Percentiles rank a stretch among this genome's conserved stretches.
phyloP scores from a whole-genome alignment of 2,888 invertebrate species.

The Platerodrilus igneus region DNA sequence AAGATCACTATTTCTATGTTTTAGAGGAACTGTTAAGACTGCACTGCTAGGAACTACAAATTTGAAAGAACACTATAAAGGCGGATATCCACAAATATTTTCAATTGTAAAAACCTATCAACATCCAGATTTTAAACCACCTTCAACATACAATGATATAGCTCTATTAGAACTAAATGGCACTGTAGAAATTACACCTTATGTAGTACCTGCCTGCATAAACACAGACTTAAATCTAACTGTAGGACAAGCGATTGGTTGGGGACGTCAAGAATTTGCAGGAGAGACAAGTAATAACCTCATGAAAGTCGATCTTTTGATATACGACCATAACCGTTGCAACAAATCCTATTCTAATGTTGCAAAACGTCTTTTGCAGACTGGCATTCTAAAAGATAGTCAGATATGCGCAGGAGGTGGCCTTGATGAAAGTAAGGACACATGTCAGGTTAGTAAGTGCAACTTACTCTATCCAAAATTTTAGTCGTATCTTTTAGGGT shows the following conservation, averaged over 20 bases:
- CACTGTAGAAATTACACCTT: constrained; percentile 37
- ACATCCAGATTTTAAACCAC: constrained; percentile 44
- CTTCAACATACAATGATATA: constrained; percentile 49
- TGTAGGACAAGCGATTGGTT: constrained; percentile 42
- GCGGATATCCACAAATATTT: constrained; percentile 16
- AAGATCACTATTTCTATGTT: constrained; percentile 5
- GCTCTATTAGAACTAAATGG: constrained; percentile 45
- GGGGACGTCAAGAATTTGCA: constrained; percentile 34
- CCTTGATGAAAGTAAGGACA: constrained; percentile 25
- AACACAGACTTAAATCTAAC: constrained; percentile 17
- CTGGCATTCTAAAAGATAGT: constrained; percentile 26
- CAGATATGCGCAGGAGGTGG: constrained; percentile 35
- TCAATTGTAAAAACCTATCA: constrained; percentile 33
- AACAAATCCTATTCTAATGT: constrained; percentile 25
- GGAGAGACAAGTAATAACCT: constrained; percentile 21
- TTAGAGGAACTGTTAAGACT: constrained; percentile 40
- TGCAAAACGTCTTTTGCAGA: constrained; percentile 15
- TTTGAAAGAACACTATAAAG: constrained; percentile 16
- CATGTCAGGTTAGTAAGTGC: constrained; percentile 33
- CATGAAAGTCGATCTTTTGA: constrained; percentile 29
- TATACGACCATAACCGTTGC: constrained; percentile 22
- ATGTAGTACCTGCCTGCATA: constrained; percentile 48
- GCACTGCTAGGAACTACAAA: constrained; percentile 47
- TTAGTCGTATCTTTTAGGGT: constrained; percentile 46
- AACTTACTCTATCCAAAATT: not conserved